Evolutionary conservation across 1,140 invertebrate species (phyloP), one percentile per base, ranked within the genome.

Genomic region (Neodiprion pinetum): DNA sequence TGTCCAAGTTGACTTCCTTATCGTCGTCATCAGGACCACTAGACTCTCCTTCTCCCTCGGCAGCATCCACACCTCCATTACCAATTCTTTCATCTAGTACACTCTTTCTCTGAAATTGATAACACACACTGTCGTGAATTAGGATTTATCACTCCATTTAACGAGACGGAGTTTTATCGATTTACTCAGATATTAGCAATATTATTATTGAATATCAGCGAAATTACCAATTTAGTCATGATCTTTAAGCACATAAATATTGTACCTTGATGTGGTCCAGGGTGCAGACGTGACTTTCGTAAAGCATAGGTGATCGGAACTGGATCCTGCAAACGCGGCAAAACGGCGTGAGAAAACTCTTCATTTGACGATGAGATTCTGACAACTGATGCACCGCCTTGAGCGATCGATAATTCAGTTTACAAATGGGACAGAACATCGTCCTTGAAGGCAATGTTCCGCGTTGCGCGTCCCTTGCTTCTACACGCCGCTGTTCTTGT

Each of bases 221-320:
- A 40, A 40, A 40, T 40, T 40, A 40, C 28, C 28, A 40, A 40
- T 40, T 61, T 17, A 17, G n/a, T 8, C 28, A 40, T 40, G 28
- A 40, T 40, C 28, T 40, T 66, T 66, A n/a, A 66, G 21, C 14
- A 66, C 14, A 66, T 66, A 5, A 14, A 66, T 48, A 48, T 69
- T 74, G 83, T 88, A 94, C 94, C 90, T 93, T 94, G 14, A 96
- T 92, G 81, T 96, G 95, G 78, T 94, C 93, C 73, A 95, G 84
- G 1, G 93, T 93, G 81, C 94, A 95, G 65, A 94, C 91, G 85
- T 96, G 95, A 75, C 93, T 93, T 82, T 95, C 94, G 83, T 94
- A 95, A 3, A 93, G 88, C 94, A 95, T 95, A 9, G 94, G 93
- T 74, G 94, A 94, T 72, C 93, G 93, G 85, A 95, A 95, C 14